Evolutionary conservation across 2,113 vertebrate species (phyloP).

Genomic region (Opisthocomus hoazin): DNA sequence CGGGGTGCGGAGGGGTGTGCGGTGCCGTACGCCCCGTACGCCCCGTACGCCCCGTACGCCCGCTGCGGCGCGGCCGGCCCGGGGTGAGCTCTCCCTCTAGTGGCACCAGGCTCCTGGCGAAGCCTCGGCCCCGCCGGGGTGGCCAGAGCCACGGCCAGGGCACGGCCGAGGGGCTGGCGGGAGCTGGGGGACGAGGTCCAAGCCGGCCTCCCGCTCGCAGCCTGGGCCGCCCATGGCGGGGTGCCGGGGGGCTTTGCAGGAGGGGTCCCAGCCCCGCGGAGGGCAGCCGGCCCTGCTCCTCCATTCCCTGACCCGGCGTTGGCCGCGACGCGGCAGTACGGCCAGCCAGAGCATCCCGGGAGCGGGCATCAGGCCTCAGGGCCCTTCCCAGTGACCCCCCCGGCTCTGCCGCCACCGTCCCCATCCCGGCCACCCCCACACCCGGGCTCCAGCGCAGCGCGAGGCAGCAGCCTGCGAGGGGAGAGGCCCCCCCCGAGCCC

Average conservation of each 20-base stretch:
- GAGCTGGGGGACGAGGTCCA: accelerated
- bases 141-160: neutral
- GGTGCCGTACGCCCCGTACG: neutral
- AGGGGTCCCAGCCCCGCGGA: neutral
- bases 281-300: neutral
- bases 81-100: constrained; percentile 55
- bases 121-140: accelerated
- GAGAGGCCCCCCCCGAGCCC: accelerated
- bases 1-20: neutral
- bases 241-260: neutral
- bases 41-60: too few species aligned
- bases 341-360: accelerated
- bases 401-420: accelerated
- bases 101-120: neutral
- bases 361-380: neutral
- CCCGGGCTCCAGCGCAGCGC: neutral
- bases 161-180: neutral
- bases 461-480: accelerated
- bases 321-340: accelerated
- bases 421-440: too few species aligned
- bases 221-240: neutral
- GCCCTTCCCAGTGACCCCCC: neutral
- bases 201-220: neutral
- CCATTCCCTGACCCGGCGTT: neutral
- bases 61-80: neutral